Evolutionary conservation across 2,888 invertebrate species (phyloP).

Genomic region (Orthonevra nobilis): DNA sequence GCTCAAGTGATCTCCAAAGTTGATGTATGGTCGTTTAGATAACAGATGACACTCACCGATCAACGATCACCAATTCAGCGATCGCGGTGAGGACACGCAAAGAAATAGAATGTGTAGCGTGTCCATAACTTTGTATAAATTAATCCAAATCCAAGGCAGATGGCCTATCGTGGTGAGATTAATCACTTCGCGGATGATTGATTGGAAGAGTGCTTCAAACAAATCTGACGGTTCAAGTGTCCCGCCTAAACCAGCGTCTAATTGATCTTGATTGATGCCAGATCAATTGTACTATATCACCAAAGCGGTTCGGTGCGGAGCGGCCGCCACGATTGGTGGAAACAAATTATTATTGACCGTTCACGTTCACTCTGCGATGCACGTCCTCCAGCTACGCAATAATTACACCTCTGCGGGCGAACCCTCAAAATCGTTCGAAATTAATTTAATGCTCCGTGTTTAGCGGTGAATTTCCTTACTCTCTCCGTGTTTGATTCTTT

Average conservation of each 20-base stretch:
- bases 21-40: conserved; percentile 65
- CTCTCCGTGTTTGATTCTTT: neutral
- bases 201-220: conserved; percentile 46
- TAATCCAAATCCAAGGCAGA: conserved; percentile 50
- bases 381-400: conserved; percentile 64
- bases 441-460: conserved; percentile 68
- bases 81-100: conserved; percentile 17
- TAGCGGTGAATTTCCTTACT: conserved; percentile 59
- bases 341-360: conserved; percentile 61
- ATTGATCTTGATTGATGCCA: conserved; percentile 64
- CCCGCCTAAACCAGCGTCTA: conserved; percentile 36
- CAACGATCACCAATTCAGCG: conserved; percentile 49
- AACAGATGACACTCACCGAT: conserved; percentile 55
- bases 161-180: conserved; percentile 56
- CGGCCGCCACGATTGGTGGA: conserved; percentile 44
- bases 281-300: conserved; percentile 41
- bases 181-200: conserved; percentile 59
- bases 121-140: conserved; percentile 35
- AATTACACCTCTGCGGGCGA: conserved; percentile 56
- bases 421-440: conserved; percentile 59
- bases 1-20: conserved; percentile 35
- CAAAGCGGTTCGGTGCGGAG: no score
- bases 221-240: conserved; percentile 34
- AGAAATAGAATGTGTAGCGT: conserved; percentile 4
- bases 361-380: conserved; percentile 53